Conservation (phyloP, 2,888 invertebrate species). For the Drosophila longiperda region DNA sequence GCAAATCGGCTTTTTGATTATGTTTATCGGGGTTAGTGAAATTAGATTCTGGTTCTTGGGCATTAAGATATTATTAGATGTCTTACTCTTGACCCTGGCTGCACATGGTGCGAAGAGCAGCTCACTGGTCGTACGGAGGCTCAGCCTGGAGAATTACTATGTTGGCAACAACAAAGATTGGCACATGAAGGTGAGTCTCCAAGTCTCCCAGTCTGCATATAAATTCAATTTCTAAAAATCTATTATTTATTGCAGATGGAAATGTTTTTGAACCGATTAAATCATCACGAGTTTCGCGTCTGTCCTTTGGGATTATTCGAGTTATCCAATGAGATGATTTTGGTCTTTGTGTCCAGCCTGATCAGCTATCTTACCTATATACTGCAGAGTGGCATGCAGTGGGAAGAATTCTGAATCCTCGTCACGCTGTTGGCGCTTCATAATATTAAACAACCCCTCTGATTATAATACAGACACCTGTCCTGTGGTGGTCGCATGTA, state of each 20-base stretch:
- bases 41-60: conserved; percentile 14
- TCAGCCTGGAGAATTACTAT: conserved; percentile 64
- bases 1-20: conserved; percentile 22
- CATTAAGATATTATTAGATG: conserved; percentile 41
- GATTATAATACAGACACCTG: conserved; percentile 50
- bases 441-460: conserved; percentile 44
- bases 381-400: conserved; percentile 52
- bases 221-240: neutral
- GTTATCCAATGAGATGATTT: conserved; percentile 66
- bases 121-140: conserved; percentile 42
- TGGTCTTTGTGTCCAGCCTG: conserved; percentile 65
- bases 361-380: conserved; percentile 69
- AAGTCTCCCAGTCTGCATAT: no score
- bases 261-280: conserved; percentile 61
- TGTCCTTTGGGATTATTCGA: conserved; percentile 69
- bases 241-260: conserved; percentile 55
- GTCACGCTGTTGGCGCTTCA: conserved; percentile 58
- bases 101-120: conserved; percentile 52
- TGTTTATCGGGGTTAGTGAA: neutral
- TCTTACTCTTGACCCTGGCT: conserved; percentile 60
- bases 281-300: conserved; percentile 62
- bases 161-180: conserved; percentile 41
- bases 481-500: conserved; percentile 54
- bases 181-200: conserved; percentile 52
- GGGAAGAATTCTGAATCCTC: conserved; percentile 41